Percentiles rank a stretch among this genome's conserved stretches.
These are phyloP conservation scores for Lottia scabra DNA, from an alignment of 2,888 invertebrate species.

Conservation along the genomic window DNA sequence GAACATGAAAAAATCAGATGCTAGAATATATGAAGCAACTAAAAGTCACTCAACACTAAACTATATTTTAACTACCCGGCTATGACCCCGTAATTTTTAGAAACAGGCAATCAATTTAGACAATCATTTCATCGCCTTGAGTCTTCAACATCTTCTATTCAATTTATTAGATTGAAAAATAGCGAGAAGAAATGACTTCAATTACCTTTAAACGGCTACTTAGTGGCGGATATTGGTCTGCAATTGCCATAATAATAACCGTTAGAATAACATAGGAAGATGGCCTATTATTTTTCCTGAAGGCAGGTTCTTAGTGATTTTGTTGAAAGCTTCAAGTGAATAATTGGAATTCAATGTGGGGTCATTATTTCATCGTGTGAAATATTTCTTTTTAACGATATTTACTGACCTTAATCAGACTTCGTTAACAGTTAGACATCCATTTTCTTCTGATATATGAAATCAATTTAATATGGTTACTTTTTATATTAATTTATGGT, in stretches of 20 bases:
- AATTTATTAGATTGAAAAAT: neutral
- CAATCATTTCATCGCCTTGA: neutral
- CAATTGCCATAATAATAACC: neutral
- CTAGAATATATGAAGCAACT: no score
- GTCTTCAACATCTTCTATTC: neutral
- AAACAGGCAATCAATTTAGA: neutral
- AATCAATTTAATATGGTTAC: no score
- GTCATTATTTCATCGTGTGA: no score
- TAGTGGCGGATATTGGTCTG: neutral
- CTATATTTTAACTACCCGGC: neutral
- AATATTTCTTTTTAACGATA: no score
- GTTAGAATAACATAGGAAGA: neutral
- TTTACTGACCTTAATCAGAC: no score
- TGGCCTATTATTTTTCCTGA: neutral
- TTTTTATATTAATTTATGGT: no score
- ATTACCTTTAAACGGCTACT: slow-evolving; percentile 20
- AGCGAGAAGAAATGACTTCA: slow-evolving; percentile 7
- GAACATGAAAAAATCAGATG: no score
- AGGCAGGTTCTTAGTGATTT: no score
- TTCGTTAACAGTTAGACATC: no score
- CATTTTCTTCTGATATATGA: no score
- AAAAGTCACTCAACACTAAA: neutral
- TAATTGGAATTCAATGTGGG: no score
- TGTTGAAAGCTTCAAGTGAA: no score
- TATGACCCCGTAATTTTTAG: neutral